Conservation (phyloP, 2,888 invertebrate species). For the Taphrorychus bicolor region DNA sequence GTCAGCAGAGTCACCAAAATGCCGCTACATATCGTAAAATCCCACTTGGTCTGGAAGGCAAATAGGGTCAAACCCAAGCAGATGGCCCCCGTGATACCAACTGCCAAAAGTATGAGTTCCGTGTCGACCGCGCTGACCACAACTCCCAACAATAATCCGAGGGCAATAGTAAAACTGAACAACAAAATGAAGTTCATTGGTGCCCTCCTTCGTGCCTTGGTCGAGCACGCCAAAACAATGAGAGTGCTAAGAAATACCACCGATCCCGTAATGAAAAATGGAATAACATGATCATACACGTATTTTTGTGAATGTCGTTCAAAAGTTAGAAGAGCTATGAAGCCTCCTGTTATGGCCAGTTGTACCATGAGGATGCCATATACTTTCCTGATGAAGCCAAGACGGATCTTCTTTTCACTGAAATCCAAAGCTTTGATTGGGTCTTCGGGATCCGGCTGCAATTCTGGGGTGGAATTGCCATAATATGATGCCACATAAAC, state of each 20-base stretch:
- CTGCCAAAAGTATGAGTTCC: background rate
- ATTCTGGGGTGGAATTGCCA: too few species aligned
- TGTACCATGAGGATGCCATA: constrained; percentile 84
- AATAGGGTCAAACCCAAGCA: constrained; percentile 84
- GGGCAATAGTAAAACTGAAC: constrained; percentile 78
- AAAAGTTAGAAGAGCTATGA: constrained; percentile 59
- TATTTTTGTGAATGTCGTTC: background rate
- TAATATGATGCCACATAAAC: too few species aligned
- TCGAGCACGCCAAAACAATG: too few species aligned
- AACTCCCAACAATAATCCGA: constrained; percentile 79
- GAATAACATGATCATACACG: background rate
- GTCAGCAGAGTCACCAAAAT: constrained; percentile 77
- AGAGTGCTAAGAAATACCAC: background rate
- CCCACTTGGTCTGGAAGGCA: constrained; percentile 84
- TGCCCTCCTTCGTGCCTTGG: background rate
- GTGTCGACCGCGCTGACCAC: constrained; percentile 67
- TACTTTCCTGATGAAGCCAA: constrained; percentile 78
- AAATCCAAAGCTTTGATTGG: background rate
- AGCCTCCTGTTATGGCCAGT: constrained; percentile 75
- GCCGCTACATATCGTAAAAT: constrained; percentile 83
- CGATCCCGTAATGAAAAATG: background rate
- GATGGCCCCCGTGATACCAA: constrained; percentile 78
- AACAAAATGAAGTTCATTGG: constrained; percentile 82
- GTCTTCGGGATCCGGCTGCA: too few species aligned
- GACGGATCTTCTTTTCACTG: constrained; percentile 54